Evolutionary conservation across 1,140 invertebrate genomes (phyloP), one percentile per base, ranked within the genome.

Genomic region (Macrostomum lignano): DNA sequence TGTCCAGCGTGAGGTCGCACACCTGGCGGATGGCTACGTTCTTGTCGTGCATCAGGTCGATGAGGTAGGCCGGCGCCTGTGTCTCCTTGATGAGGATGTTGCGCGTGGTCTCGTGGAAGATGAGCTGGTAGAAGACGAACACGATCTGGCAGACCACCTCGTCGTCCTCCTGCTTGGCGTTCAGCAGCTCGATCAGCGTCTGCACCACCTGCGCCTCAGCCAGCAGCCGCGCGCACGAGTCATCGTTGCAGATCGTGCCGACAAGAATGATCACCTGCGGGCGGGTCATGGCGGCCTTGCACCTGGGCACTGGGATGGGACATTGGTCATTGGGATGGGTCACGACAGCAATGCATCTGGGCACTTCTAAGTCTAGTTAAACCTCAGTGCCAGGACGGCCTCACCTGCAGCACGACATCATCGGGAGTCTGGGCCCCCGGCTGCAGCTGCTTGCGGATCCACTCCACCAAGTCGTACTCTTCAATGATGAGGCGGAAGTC

Each of bases 1-100:
- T 70, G 53, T 86, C 76, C 28, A 91, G 65, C 44, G 77, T 81
- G 24, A 69, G 69, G 55, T 82, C 77, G 46, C 79, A 86, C 30
- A 88, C 69, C 62, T 74, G 74, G 40, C 81, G 63, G 34, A 94
- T 81, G 48, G 77, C 68, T 36, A 71, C 66, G 62, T 93, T 93
- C 54, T 82, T 84, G 49, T 94, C 82, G 55, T 88, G 77, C 71
- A 94, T 77, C 33, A 96, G 62, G 60, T 93, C 84, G 35, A 93
- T 77, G n/a, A 93, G 63, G 58, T 91, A 93, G 2, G 78, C 77
- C 19, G 79, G 74, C 14, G 75, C 75, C 56, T 81, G 51, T 17
- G 49, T 53, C 21, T 56, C 44, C 40, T 49, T 48, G 19, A 55
- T 48, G 34, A 62, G 52, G 29, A 51, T 45, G 86, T 76, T 68